phyloP scores from a whole-genome alignment of 2,888 invertebrate genomes.

The Hydrotaea diabolus region DNA sequence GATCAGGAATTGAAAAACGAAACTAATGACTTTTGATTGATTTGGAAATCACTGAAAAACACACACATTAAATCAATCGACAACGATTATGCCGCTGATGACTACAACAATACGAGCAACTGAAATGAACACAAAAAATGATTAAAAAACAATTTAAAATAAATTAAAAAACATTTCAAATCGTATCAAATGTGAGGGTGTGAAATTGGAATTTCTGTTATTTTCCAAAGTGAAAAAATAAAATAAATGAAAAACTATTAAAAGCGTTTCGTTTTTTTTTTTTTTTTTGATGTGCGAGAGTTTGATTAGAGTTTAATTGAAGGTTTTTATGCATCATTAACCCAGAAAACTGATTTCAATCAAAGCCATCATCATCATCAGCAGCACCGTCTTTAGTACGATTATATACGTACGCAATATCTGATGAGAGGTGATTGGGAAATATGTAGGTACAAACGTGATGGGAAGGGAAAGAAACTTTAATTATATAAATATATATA shows the following conservation, averaged over 20 bases:
- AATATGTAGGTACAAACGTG: too few relatives aligned
- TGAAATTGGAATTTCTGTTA: conserved; percentile 34
- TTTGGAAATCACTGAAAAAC: not conserved
- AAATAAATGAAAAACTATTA: conserved; percentile 14
- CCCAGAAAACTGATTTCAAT: conserved; percentile 31
- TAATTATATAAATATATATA: too few relatives aligned
- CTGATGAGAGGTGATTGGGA: not conserved
- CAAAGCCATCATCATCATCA: not conserved
- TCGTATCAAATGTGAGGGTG: conserved; percentile 35
- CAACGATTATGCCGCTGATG: too few relatives aligned
- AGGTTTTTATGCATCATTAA: conserved; percentile 52
- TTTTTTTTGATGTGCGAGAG: too few relatives aligned
- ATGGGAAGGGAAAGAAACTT: too few relatives aligned
- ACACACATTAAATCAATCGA: not conserved
- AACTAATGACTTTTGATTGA: conserved; percentile 23
- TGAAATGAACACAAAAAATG: too few relatives aligned
- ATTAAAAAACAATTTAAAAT: conserved; percentile 58
- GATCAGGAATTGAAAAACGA: not conserved
- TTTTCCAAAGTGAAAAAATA: not conserved
- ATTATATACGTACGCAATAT: not conserved
- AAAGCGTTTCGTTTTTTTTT: not conserved
- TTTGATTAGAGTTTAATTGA: conserved; percentile 24
- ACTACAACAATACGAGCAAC: not conserved
- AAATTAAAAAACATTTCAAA: conserved; percentile 44
- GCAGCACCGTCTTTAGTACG: not conserved